These are phyloP conservation scores for Tribolium freemani DNA, from an alignment of 2,888 invertebrate species.

Conservation along the genomic window DNA sequence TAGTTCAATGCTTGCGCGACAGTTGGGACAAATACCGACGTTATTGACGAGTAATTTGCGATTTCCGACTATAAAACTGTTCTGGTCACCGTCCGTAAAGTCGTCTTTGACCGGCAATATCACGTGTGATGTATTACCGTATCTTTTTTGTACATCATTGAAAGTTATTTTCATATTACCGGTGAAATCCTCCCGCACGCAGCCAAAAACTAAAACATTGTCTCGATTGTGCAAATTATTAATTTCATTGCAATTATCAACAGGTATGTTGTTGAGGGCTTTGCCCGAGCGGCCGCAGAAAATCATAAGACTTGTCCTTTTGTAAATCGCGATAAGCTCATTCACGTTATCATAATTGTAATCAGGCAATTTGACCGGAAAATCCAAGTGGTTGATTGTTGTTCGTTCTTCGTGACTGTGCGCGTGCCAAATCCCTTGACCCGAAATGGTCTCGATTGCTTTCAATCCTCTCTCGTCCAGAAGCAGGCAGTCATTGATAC, in stretches of 20 bases:
- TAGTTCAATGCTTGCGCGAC: conserved; percentile 75
- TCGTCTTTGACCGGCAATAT: conserved; percentile 50
- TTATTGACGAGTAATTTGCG: conserved; percentile 80
- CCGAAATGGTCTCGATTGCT: conserved; percentile 74
- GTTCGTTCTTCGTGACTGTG: conserved; percentile 71
- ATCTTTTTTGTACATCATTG: conserved; percentile 45
- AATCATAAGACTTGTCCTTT: conserved; percentile 72
- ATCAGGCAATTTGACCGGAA: conserved; percentile 81
- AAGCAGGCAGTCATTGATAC: conserved; percentile 81
- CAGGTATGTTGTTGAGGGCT: conserved; percentile 74
- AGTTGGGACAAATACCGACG: conserved; percentile 79
- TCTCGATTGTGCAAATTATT: conserved; percentile 73
- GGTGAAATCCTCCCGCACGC: neutral
- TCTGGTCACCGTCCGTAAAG: conserved; percentile 68
- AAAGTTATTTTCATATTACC: conserved; percentile 47
- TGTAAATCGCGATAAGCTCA: conserved; percentile 75
- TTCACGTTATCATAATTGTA: conserved; percentile 79
- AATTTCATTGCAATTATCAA: conserved; percentile 74
- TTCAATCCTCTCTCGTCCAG: conserved; percentile 79
- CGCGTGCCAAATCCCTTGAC: conserved; percentile 74
- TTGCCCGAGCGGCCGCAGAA: conserved; percentile 80
- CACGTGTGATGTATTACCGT: conserved; percentile 43
- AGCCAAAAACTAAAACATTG: conserved; percentile 50
- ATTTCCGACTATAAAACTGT: conserved; percentile 74
- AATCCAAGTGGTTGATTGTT: conserved; percentile 74